These are phyloP conservation scores for Sminthurinus signatus DNA, from an alignment of 1,140 invertebrate genomes.

Conservation along the genomic window DNA sequence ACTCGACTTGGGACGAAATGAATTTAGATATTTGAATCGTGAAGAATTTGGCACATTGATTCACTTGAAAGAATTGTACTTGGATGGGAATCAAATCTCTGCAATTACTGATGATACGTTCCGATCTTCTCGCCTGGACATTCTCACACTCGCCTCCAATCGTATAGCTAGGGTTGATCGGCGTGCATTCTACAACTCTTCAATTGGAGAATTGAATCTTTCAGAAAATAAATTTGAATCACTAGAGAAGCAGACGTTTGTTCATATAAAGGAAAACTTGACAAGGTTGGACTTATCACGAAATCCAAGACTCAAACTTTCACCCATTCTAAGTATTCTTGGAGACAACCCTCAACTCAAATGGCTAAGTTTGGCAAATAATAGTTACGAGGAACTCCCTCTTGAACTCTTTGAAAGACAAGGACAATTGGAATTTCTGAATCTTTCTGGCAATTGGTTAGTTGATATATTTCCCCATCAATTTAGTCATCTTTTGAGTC, in stretches of 20 bases:
- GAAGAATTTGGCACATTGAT: slow-evolving; percentile 63
- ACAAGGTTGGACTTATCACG: slow-evolving; percentile 33
- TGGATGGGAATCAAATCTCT: slow-evolving; percentile 70
- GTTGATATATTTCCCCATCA: slow-evolving; percentile 30
- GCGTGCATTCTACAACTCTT: slow-evolving; percentile 52
- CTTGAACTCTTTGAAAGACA: slow-evolving; percentile 34
- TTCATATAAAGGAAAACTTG: slow-evolving; percentile 18
- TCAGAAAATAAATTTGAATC: slow-evolving; percentile 40
- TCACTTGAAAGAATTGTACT: slow-evolving; percentile 55
- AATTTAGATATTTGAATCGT: slow-evolving; percentile 65
- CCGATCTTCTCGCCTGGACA: slow-evolving; percentile 50
- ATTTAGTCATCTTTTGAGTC: slow-evolving; percentile 19
- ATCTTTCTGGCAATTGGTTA: slow-evolving; percentile 33
- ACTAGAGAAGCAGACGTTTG: slow-evolving; percentile 36
- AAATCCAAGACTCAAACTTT: slow-evolving; percentile 31
- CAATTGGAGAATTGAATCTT: slow-evolving; percentile 52
- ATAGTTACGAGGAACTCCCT: slow-evolving; percentile 32
- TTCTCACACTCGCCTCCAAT: slow-evolving; percentile 60
- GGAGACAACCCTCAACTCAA: slow-evolving; percentile 27
- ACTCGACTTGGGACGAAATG: slow-evolving; percentile 68
- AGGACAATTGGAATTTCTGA: slow-evolving; percentile 26
- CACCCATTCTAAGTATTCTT: slow-evolving; percentile 26
- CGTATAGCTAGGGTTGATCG: slow-evolving; percentile 53
- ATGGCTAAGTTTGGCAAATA: slow-evolving; percentile 28
- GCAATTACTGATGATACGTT: slow-evolving; percentile 61